Base-by-base conservation (phyloP, 2,113 vertebrate species). In the Equus quagga region DNA sequence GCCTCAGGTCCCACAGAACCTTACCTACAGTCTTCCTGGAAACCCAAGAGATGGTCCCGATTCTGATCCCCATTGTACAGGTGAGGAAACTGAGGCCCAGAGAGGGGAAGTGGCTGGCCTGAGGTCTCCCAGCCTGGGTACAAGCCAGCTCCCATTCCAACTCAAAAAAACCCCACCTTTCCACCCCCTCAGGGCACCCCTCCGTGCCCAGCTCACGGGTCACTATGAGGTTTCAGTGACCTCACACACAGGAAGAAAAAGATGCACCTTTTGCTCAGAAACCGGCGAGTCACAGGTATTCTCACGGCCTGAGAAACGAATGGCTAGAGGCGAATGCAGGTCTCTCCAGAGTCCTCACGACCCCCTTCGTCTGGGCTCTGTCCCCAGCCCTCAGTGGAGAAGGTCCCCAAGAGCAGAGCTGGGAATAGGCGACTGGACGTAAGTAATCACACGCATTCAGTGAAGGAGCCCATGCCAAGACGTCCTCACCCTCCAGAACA, bases 161-260 rank as follows among this genome's bases (percentile, higher is more conserved):
- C 19, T 60, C 56, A 4, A 19, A 33, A 33, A 70, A 60, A 28
- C 56, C 14, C 54, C 33, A 10, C 19, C 12, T 44, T 46, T 9
- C 65, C 41, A n/a, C 31, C 1, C 10, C 11, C 6, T 18, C 36
- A 46, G 65, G 51, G 46, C 56, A 58, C 36, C 36, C 62, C 64
- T n/a, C 2, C 0, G 26, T 19, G 56, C 21, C 69, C 23, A 83
- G 46, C 46, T 8, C 8, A 4, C 0, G 0, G 4, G 18, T 76
- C 81, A 21, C 1, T 6, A 17, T 21, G n/a, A 54, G 0, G 6
- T 28, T 44, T 75, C 49, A 33, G 14, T 4, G 62, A 15, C 60
- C 58, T 7, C 41, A 9, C 4, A 26, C 28, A 26, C 31, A 1
- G 23, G 82, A 76, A 58, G 49, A 18, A 17, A n/a, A 87, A 12